A percentile compares a stretch with the other conserved stretches of the same genome.
Evolutionary conservation across 30 jellyfish, hydroid and myxozoan species (phyloP).

Genomic region (Aurelia aurita complex sp. Pacific): DNA sequence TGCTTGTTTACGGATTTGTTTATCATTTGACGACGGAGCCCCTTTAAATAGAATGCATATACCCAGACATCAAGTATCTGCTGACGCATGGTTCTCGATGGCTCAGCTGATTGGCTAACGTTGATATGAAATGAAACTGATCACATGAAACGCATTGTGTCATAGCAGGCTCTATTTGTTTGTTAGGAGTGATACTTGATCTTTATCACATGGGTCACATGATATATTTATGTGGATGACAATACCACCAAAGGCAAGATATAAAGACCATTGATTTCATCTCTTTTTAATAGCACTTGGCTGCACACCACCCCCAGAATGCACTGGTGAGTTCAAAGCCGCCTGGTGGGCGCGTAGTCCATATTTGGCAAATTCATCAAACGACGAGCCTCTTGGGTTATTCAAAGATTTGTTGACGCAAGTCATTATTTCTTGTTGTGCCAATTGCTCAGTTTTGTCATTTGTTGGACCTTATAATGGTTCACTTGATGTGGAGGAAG

Average conservation of each 20-base stretch:
- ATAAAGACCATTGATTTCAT: neutral
- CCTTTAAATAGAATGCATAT: too few species aligned
- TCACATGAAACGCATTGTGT: too few species aligned
- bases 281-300: slow-evolving; percentile 76
- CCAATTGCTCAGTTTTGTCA: slow-evolving; percentile 74
- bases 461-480: slow-evolving; percentile 84
- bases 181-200: too few species aligned
- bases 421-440: slow-evolving; percentile 66
- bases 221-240: neutral
- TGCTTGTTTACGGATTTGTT: too few species aligned
- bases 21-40: too few species aligned
- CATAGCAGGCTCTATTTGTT: too few species aligned
- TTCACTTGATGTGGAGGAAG: slow-evolving; percentile 72
- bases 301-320: slow-evolving; percentile 88
- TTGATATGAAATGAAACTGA: too few species aligned
- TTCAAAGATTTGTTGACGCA: slow-evolving; percentile 83
- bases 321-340: slow-evolving; percentile 90
- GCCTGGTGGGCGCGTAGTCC: slow-evolving; percentile 98
- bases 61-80: too few species aligned
- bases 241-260: neutral
- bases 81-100: too few species aligned
- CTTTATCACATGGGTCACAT: too few species aligned
- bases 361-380: slow-evolving; percentile 64
- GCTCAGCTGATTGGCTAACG: too few species aligned
- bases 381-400: slow-evolving; percentile 75